These are phyloP conservation scores for Cetoscarus ocellatus DNA, from an alignment of 2,797 vertebrate genomes.

Conservation along the genomic window DNA sequence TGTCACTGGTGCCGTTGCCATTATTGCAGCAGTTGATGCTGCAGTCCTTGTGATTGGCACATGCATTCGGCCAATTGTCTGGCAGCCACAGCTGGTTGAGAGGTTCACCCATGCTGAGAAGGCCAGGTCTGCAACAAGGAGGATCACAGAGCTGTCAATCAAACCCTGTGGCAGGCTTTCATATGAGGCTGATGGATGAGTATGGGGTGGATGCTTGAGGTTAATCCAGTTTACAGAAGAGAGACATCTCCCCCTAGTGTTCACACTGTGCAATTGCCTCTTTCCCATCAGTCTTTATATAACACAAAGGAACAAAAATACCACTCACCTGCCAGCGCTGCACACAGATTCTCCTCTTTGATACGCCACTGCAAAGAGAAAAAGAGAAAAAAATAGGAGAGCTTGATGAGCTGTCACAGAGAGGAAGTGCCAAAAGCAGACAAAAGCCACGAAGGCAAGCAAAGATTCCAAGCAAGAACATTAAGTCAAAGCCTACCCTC, in stretches of 20 bases:
- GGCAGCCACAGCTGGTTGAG: conserved; percentile 93
- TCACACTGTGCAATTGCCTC: conserved; percentile 25
- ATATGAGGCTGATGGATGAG: conserved; percentile 10
- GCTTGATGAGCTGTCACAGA: conserved; percentile 66
- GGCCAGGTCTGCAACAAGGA: conserved; percentile 88
- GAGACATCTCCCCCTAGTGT: conserved; percentile 88
- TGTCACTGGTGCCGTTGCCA: conserved; percentile 92
- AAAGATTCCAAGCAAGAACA: conserved; percentile 31
- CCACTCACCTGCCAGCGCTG: conserved; percentile 92
- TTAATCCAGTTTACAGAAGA: conserved; percentile 48
- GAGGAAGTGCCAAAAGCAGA: conserved; percentile 52
- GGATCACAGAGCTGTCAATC: conserved; percentile 60
- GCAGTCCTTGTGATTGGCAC: conserved; percentile 94
- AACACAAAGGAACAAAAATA: conserved; percentile 62
- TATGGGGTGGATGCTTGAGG: neutral
- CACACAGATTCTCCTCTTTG: conserved; percentile 95
- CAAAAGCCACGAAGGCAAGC: conserved; percentile 34
- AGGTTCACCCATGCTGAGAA: conserved; percentile 92
- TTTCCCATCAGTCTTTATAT: conserved; percentile 28
- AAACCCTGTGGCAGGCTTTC: conserved; percentile 34
- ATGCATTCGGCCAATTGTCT: conserved; percentile 94
- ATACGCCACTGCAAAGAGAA: conserved; percentile 91
- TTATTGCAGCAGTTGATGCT: conserved; percentile 94
- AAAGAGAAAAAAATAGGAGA: conserved; percentile 56
- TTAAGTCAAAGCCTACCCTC: conserved; percentile 42